These are phyloP conservation scores for Chlorops oryzae DNA, from an alignment of 1,140 invertebrate genomes.

Conservation along the genomic window DNA sequence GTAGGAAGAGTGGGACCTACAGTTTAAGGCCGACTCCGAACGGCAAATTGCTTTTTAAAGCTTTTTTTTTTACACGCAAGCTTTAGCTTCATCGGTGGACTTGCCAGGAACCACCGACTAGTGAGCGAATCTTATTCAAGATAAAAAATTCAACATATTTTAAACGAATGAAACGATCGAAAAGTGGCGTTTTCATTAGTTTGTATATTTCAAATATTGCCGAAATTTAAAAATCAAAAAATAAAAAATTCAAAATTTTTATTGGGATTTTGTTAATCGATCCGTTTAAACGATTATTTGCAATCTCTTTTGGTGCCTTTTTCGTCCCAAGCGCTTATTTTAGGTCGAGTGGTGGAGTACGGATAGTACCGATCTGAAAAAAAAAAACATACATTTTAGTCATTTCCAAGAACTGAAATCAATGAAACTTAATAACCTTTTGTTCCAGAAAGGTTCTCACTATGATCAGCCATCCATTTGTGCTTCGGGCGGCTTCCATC, in stretches of 20 bases:
- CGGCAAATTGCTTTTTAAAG: no score
- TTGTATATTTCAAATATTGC: no score
- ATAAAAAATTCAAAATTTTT: neutral
- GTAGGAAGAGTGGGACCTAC: no score
- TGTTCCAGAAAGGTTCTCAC: slow-evolving; percentile 78
- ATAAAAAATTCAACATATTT: no score
- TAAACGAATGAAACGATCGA: no score
- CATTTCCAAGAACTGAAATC: neutral
- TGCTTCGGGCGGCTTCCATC: slow-evolving; percentile 70
- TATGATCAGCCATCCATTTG: slow-evolving; percentile 81
- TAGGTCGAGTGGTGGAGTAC: slow-evolving; percentile 78
- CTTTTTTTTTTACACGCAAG: no score
- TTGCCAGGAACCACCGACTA: no score
- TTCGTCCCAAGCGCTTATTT: slow-evolving; percentile 81
- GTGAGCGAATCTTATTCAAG: no score
- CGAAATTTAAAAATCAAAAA: neutral
- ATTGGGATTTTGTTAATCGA: neutral
- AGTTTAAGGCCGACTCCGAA: no score
- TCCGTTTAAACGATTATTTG: neutral
- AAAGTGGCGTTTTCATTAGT: no score
- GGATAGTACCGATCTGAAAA: slow-evolving; percentile 68
- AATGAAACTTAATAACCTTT: slow-evolving; percentile 41
- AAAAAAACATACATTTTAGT: slow-evolving; percentile 4
- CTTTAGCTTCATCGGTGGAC: no score
- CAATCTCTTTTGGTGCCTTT: no score